Base-by-base conservation (phyloP, 2,797 vertebrate species). In the Lophotriccus pileatus region DNA sequence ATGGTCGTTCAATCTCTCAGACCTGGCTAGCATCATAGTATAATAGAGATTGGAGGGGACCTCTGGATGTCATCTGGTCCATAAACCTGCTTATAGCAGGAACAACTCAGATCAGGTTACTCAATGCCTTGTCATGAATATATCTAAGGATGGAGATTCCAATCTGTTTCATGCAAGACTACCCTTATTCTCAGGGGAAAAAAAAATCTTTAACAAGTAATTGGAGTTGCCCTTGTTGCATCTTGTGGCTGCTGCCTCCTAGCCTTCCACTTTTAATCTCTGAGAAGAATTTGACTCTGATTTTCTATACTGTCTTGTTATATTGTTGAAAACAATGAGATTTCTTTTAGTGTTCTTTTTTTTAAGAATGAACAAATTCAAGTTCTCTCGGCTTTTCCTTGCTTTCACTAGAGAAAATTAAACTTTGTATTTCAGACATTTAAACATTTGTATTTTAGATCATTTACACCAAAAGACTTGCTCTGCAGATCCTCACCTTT, bases 101-200 rank as follows among this genome's bases (percentile, higher is more conserved):
- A 69, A 4, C 5, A 39, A 20, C 12, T 56, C 32, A 60, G 24
- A 30, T 56, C 14, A n/a, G 14, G 10, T 44, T 56, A 5, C 10
- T 83, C 37, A 30, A 22, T 23, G 20, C 4, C 19, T 80, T 62
- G 17, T 37, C 12, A 6, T 32, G 28, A 52, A 8, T 64, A 52
- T 47, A 7, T 56, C 14, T 16, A 68, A 70, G 21, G 24, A 41
- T 8, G 3, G 22, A 73, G 12, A 28, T 30, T 36, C 14, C 20
- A 76, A 1, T 32, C 9, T 66, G 12, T 25, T 87, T 60, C 52
- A 16, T 27, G 4, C 14, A 76, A 22, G 17, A 52, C 21, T n/a
- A 58, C 4, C 5, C 17, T 58, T 32, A 5, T 8, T 82, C 32
- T n/a, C 17, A 10, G 6, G 2, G 3, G 7, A 12, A 2, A 37